phyloP scores from a whole-genome alignment of 2,888 invertebrate species.

The Siphonodentalium dalli region DNA sequence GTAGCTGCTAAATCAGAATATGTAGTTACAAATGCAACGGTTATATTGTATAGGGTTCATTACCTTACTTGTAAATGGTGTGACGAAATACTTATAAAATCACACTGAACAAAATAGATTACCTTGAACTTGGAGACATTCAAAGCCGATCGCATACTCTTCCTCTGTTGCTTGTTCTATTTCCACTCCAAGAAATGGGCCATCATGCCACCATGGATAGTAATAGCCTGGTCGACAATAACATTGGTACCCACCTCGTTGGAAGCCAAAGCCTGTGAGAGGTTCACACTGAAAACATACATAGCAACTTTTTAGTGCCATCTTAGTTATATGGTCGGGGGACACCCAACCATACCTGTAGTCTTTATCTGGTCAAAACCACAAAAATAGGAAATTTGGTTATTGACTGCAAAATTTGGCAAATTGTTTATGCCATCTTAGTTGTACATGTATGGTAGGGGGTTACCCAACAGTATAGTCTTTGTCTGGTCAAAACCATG shows the following conservation, averaged over 20 bases:
- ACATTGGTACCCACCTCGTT: conserved; percentile 81
- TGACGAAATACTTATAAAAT: not conserved
- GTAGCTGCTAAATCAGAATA: no score
- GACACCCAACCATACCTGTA: not conserved
- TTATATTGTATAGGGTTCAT: no score
- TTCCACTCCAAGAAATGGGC: conserved; percentile 92
- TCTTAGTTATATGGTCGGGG: not conserved
- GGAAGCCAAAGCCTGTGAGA: conserved; percentile 92
- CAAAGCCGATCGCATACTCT: conserved; percentile 86
- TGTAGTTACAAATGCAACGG: no score
- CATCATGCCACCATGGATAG: conserved; percentile 83
- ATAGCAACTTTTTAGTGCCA: not conserved
- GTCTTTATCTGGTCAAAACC: no score
- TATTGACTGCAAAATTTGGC: no score
- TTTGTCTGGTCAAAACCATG: no score
- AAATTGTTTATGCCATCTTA: no score
- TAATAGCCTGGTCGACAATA: conserved; percentile 85
- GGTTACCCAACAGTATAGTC: no score
- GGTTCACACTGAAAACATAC: conserved; percentile 82
- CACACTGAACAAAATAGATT: conserved; percentile 55
- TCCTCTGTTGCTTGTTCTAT: conserved; percentile 90
- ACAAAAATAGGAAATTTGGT: not conserved
- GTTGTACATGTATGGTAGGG: no score
- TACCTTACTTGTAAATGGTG: no score
- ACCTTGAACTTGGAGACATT: conserved; percentile 92